Evolutionary conservation across 2,797 vertebrate species (phyloP).

Genomic region (Chaetophractus vellerosus): DNA sequence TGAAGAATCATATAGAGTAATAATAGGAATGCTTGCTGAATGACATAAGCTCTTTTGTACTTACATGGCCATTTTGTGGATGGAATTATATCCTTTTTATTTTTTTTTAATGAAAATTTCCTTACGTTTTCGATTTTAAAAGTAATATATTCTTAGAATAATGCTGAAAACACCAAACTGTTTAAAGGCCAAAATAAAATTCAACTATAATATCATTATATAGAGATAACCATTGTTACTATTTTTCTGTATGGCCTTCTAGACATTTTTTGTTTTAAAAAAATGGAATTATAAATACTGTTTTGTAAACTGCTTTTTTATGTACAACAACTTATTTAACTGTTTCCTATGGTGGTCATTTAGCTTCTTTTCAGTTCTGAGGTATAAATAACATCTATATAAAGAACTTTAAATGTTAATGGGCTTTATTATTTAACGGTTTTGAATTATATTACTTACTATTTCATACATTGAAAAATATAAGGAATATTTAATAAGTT

Average conservation of each 20-base stretch:
- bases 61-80: neutral
- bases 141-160: slow-evolving; percentile 4
- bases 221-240: neutral
- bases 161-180: slow-evolving; percentile 29
- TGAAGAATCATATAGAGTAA: neutral
- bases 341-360: neutral
- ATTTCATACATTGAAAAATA: slow-evolving; percentile 53
- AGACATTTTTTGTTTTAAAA: neutral
- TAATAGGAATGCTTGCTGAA: slow-evolving; percentile 17
- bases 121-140: slow-evolving; percentile 39
- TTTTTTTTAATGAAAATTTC: neutral
- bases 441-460: neutral
- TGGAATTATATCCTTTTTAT: neutral
- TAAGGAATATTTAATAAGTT: slow-evolving; percentile 49
- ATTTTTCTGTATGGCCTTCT: neutral
- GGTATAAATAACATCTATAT: neutral
- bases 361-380: slow-evolving; percentile 12
- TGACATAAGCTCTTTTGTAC: neutral
- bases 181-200: slow-evolving; percentile 60
- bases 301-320: neutral
- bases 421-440: neutral
- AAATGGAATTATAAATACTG: neutral
- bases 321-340: neutral
- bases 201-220: slow-evolving; percentile 11
- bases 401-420: slow-evolving; percentile 33